Evolutionary conservation across 2,888 invertebrate genomes (phyloP).

Genomic region (Chrysolina americana): DNA sequence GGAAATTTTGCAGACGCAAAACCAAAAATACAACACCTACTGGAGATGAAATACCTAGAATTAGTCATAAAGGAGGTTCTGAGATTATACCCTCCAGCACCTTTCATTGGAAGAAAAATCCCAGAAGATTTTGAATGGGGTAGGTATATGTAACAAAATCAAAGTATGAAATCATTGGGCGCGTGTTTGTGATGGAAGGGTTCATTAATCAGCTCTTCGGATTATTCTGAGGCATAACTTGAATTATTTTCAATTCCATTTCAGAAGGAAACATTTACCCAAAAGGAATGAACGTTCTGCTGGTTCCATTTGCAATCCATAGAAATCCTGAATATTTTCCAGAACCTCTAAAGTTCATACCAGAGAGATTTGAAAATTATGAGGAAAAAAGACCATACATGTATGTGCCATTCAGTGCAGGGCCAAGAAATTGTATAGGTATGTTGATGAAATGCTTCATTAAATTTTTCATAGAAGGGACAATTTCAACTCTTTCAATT

Average conservation of each 20-base stretch:
- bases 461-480: too few species aligned
- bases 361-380: slow-evolving; percentile 72
- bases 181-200: too few species aligned
- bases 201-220: too few species aligned
- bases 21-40: slow-evolving; percentile 65
- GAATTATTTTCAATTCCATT: slow-evolving; percentile 23
- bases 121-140: slow-evolving; percentile 61
- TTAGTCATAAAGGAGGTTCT: slow-evolving; percentile 72
- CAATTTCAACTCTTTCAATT: too few species aligned
- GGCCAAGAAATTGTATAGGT: slow-evolving; percentile 73
- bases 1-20: slow-evolving; percentile 53
- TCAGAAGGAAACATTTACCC: slow-evolving; percentile 58
- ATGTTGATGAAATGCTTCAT: not conserved
- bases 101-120: slow-evolving; percentile 69
- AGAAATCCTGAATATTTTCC: slow-evolving; percentile 71
- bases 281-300: slow-evolving; percentile 66
- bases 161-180: not conserved
- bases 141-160: not conserved
- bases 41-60: slow-evolving; percentile 73
- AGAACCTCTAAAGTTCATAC: slow-evolving; percentile 72
- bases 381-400: slow-evolving; percentile 70
- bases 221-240: too few species aligned
- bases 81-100: slow-evolving; percentile 72
- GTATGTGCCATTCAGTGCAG: slow-evolving; percentile 77
- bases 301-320: slow-evolving; percentile 71